phyloP scores from a whole-genome alignment of 92 coral and sea anemone species.

The Zoanthus sansibaricus region DNA sequence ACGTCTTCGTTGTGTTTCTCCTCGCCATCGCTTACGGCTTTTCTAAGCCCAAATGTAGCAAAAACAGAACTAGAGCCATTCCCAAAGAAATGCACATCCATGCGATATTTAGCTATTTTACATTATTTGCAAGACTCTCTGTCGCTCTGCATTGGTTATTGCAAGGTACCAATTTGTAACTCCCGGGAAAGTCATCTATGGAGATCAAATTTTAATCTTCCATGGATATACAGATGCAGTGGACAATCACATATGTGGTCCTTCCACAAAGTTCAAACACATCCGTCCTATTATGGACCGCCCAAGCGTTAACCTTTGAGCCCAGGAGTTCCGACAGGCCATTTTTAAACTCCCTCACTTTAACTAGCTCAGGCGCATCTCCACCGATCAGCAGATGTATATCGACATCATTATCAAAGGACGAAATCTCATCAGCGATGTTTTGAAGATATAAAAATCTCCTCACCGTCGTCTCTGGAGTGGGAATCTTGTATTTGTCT shows the following conservation, averaged over 20 bases:
- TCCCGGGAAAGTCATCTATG: neutral
- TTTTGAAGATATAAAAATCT: conserved; percentile 14
- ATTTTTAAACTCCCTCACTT: conserved; percentile 15
- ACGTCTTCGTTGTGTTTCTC: no score
- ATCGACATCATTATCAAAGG: conserved; percentile 4
- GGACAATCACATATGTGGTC: conserved; percentile 1
- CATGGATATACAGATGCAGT: neutral
- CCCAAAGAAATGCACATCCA: no score
- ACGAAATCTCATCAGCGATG: conserved; percentile 30
- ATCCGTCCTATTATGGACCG: neutral
- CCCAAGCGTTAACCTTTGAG: neutral
- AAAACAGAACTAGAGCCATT: no score
- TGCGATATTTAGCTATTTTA: no score
- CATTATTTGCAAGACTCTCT: neutral
- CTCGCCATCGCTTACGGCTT: no score
- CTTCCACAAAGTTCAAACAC: neutral
- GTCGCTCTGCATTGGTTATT: neutral
- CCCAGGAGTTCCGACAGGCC: conserved; percentile 32
- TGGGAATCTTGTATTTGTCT: conserved; percentile 47
- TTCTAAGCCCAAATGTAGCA: no score
- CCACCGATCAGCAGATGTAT: conserved; percentile 13
- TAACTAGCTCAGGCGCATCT: conserved; percentile 5
- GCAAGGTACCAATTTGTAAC: conserved; percentile 13
- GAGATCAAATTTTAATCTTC: neutral
- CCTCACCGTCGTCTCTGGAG: conserved; percentile 28